These are phyloP conservation scores for Aleiodes alternator DNA, from an alignment of 2,888 invertebrate genomes.

Conservation along the genomic window DNA sequence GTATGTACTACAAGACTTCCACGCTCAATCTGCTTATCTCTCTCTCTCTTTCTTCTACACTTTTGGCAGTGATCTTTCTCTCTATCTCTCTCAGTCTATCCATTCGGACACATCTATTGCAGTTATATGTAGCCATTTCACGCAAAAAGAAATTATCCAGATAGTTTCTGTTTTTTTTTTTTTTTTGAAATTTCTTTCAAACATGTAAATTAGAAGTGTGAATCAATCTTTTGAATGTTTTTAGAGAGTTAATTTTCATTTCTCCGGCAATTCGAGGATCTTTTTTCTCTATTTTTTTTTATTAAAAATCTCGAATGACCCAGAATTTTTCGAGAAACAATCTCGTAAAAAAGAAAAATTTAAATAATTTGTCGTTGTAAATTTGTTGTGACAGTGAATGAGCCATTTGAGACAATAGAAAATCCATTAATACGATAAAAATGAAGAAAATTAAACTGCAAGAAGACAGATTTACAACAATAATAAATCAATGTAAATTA, in stretches of 20 bases:
- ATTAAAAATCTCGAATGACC: too few species aligned
- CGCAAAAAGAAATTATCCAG: constrained; percentile 2
- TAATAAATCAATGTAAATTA: constrained; percentile 9
- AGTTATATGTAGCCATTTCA: constrained; percentile 20
- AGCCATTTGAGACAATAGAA: not conserved
- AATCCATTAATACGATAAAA: constrained; percentile 4
- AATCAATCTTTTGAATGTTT: too few species aligned
- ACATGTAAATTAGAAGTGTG: too few species aligned
- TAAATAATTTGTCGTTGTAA: constrained; percentile 14
- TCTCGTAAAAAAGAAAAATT: not conserved
- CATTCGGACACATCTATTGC: not conserved
- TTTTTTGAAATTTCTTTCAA: too few species aligned
- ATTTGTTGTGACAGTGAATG: constrained; percentile 22
- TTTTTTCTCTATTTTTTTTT: too few species aligned
- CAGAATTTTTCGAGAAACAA: too few species aligned
- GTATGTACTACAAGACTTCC: constrained; percentile 29
- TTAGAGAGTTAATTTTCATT: too few species aligned
- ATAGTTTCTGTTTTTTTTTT: too few species aligned
- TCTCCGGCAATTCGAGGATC: too few species aligned
- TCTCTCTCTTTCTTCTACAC: not conserved
- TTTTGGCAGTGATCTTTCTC: not conserved
- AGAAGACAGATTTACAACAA: constrained; percentile 2
- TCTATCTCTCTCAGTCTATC: too few species aligned
- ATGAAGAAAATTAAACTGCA: not conserved
- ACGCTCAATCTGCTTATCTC: constrained; percentile 7